Conservation (phyloP, 1,140 invertebrate species). For the Drosophila lacteicornis region DNA sequence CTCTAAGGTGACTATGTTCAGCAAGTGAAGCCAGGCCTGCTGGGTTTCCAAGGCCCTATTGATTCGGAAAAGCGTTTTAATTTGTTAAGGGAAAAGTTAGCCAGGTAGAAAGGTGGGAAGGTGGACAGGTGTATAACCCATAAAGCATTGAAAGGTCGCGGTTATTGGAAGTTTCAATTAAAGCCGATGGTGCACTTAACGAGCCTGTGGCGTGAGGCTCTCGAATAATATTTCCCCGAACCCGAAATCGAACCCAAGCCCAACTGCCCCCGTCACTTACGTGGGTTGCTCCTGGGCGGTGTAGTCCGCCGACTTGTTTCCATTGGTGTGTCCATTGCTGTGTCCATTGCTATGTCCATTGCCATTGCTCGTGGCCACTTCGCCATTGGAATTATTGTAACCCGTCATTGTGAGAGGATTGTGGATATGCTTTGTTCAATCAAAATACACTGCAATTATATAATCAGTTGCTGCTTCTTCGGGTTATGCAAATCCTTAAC, state of each 20-base stretch:
- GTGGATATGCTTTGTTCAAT: constrained; percentile 3
- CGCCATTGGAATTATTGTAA: constrained; percentile 55
- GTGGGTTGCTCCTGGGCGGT: constrained; percentile 63
- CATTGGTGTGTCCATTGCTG: constrained; percentile 37
- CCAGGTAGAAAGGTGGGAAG: not conserved
- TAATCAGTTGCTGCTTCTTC: constrained; percentile 28
- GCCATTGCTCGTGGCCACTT: constrained; percentile 63
- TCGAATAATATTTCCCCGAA: not conserved
- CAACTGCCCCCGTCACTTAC: constrained; percentile 45
- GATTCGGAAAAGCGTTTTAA: constrained; percentile 33
- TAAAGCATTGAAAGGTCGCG: constrained; percentile 15
- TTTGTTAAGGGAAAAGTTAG: not conserved
- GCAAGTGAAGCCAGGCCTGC: constrained; percentile 21
- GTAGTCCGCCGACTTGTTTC: constrained; percentile 41
- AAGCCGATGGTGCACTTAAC: constrained; percentile 43
- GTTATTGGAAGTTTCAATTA: constrained; percentile 35
- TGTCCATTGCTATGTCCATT: constrained; percentile 22
- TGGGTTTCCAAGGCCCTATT: constrained; percentile 35
- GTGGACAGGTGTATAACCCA: constrained; percentile 16
- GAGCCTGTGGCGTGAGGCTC: constrained; percentile 46
- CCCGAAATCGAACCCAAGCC: not conserved
- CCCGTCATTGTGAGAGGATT: constrained; percentile 59
- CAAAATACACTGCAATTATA: constrained; percentile 46
- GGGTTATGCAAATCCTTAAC: constrained; percentile 54
- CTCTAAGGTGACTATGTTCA: constrained; percentile 7